Base-by-base conservation (phyloP, 2,113 vertebrate genomes). In the Embiotoca jacksoni region DNA sequence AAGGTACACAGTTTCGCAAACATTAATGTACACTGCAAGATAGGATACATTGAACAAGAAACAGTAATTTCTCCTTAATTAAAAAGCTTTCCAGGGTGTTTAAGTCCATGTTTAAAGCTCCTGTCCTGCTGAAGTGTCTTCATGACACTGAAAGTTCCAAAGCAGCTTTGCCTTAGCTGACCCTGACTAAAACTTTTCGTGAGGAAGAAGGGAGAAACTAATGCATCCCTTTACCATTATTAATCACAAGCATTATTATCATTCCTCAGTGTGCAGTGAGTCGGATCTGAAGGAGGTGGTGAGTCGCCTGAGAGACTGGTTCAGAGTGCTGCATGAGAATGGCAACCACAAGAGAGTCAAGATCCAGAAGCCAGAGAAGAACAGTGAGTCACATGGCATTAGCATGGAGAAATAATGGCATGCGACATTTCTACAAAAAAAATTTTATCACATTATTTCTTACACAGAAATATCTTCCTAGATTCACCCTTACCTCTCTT, bases 251-350 rank as follows among this genome's bases (percentile, higher is more conserved):
- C 72, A 54, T 69, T 72, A 58, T 61, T 70, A 54, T 69, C 70
- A 58, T 61, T 70, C 64, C 81, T 33, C 80, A 99, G 98, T 90
- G 0, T 99, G 98, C 92, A 95, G 94, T 75, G 96, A 96, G 86
- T 83, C 93, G 62, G 98, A 99, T 86, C 95, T 98, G 92, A 96
- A 95, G 72, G 96, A 97, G 82, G 96, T 97, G 83, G 97, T 96
- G 41, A 96, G 94, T 83, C 94, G 96, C 73, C 87, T 99, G 74
- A 94, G 96, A 85, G 98, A 98, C 75, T 98, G 97, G 97, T 98
- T 99, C 94, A 96, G 96, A 90, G 97, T 97, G 49, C 96, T 98
- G 71, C 97, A 97, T 11, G 97, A 99, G 91, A 96, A 95, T 3
- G 94, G 97, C 85, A 95, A 95, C 76, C 97, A 94, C 86, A 97